A percentile compares a stretch with the other conserved stretches of the same genome.
These are phyloP conservation scores for Acleris sparsana DNA, from an alignment of 2,888 invertebrate species.

Conservation along the genomic window DNA sequence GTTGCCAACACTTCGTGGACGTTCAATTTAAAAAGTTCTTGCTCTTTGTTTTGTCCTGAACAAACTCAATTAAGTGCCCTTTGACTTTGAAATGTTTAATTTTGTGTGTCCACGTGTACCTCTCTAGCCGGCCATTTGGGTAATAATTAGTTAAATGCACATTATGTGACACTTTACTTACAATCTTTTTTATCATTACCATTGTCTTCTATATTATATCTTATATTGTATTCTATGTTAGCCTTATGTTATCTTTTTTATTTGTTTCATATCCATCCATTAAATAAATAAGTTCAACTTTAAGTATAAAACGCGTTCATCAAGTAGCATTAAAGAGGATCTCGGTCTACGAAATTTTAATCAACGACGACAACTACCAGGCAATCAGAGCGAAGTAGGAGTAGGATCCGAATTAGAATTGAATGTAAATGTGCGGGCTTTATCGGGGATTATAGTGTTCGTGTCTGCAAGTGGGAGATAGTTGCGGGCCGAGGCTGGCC, in stretches of 20 bases:
- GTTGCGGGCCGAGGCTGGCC: conserved; percentile 67
- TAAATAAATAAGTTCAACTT: conserved; percentile 1
- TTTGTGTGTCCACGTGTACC: conserved; percentile 52
- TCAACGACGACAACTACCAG: conserved; percentile 75
- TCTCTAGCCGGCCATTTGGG: conserved; percentile 41
- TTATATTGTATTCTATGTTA: too few relatives aligned
- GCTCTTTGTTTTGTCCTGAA: conserved; percentile 82
- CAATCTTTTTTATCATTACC: too few relatives aligned
- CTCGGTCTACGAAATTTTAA: conserved; percentile 61
- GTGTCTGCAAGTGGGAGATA: conserved; percentile 79
- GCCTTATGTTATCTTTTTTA: background rate
- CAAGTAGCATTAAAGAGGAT: conserved; percentile 34
- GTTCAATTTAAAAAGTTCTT: conserved; percentile 81
- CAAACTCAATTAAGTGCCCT: conserved; percentile 82
- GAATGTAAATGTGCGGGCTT: conserved; percentile 85
- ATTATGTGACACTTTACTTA: too few relatives aligned
- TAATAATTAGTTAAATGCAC: too few relatives aligned
- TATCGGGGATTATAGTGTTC: conserved; percentile 84
- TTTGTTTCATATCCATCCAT: background rate
- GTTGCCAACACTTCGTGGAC: conserved; percentile 80
- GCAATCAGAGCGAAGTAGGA: conserved; percentile 77
- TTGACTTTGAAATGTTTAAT: conserved; percentile 75
- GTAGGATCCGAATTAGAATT: conserved; percentile 80
- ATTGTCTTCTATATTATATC: too few relatives aligned
- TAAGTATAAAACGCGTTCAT: conserved; percentile 26